Conservation (phyloP, 2,888 invertebrate genomes). For the Tribolium freemani region DNA sequence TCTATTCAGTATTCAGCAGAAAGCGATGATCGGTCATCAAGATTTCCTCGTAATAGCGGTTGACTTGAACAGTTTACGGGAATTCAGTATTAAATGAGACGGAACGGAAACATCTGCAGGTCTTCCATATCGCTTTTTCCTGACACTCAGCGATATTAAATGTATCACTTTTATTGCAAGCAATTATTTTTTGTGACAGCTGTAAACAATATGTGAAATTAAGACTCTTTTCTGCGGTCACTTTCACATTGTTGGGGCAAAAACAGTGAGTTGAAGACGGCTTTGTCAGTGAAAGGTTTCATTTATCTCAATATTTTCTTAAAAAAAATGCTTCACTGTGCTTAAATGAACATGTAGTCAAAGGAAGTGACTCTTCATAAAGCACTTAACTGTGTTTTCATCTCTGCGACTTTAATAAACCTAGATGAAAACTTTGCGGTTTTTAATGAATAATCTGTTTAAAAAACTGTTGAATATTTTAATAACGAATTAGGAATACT, state of each 20-base stretch:
- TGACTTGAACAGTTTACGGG: neutral
- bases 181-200: no score
- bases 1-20: neutral
- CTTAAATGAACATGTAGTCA: neutral
- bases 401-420: neutral
- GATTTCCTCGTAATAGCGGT: neutral
- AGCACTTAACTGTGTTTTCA: neutral
- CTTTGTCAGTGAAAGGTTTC: neutral
- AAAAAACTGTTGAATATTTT: neutral
- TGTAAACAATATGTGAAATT: no score
- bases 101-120: neutral
- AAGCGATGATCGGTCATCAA: constrained; percentile 1
- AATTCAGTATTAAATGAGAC: neutral
- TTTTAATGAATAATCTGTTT: neutral
- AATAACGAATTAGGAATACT: neutral
- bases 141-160: neutral
- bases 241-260: neutral
- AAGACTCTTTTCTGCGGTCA: neutral
- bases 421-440: neutral
- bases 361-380: neutral
- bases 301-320: neutral
- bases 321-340: neutral
- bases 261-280: neutral
- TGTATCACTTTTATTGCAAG: neutral
- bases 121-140: neutral